Conservation (phyloP, 2,888 invertebrate species). For the Lacanobia oleracea region DNA sequence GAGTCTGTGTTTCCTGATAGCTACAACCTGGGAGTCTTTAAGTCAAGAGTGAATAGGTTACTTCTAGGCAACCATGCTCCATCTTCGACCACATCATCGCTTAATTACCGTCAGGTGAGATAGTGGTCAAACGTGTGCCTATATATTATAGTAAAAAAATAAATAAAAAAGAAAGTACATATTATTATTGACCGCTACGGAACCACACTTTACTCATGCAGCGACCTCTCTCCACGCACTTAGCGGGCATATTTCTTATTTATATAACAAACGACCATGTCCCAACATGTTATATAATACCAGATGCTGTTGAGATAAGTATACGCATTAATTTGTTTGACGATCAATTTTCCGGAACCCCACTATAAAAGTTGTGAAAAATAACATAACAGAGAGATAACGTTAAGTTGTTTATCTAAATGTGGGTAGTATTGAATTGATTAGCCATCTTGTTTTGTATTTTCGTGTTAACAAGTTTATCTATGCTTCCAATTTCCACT, state of each 20-base stretch:
- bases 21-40: too few relatives aligned
- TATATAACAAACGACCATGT: conserved; percentile 44
- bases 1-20: too few relatives aligned
- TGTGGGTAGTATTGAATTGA: conserved; percentile 41
- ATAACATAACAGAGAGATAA: conserved; percentile 53
- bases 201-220: conserved; percentile 12
- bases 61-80: too few relatives aligned
- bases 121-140: too few relatives aligned
- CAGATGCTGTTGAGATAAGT: conserved; percentile 49
- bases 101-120: too few relatives aligned
- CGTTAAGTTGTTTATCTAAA: conserved; percentile 38
- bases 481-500: conserved; percentile 7
- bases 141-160: too few relatives aligned
- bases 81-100: too few relatives aligned
- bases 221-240: not conserved
- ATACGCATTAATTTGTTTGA: conserved; percentile 46
- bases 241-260: conserved; percentile 44
- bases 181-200: conserved; percentile 15
- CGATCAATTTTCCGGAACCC: conserved; percentile 48
- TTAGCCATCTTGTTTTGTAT: conserved; percentile 23
- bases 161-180: not conserved
- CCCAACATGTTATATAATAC: conserved; percentile 55
- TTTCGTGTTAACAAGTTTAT: conserved; percentile 23
- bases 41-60: too few relatives aligned
- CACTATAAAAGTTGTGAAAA: conserved; percentile 54